A percentile compares a stretch with the other conserved stretches of the same genome.
These are phyloP conservation scores for Hesperophylax magnus DNA, from an alignment of 1,140 invertebrate species.

Conservation along the genomic window DNA sequence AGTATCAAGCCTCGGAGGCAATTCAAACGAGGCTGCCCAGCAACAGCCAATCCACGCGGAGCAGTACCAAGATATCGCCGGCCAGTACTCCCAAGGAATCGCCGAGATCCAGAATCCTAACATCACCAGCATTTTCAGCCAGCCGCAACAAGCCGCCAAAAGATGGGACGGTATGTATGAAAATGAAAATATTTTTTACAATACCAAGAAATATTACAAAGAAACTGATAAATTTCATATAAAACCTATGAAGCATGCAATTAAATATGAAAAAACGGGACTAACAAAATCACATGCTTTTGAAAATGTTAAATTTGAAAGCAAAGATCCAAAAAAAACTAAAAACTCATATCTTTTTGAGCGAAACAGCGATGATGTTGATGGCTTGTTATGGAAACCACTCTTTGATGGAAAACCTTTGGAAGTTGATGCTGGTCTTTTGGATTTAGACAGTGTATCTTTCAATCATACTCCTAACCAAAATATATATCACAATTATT, in stretches of 20 bases:
- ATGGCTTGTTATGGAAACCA: background rate
- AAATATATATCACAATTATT: background rate
- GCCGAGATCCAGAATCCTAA: conserved; percentile 64
- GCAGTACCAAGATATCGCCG: conserved; percentile 64
- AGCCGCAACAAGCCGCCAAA: conserved; percentile 64
- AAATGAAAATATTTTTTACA: conserved; percentile 8
- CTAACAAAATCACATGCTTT: background rate
- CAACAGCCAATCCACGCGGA: conserved; percentile 41
- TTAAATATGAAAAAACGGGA: background rate
- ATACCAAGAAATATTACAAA: background rate
- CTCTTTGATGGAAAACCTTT: background rate
- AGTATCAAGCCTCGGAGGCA: conserved; percentile 62
- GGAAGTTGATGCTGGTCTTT: background rate
- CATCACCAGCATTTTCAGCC: conserved; percentile 57
- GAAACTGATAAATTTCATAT: conserved; percentile 2
- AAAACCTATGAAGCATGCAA: background rate
- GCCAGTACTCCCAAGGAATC: conserved; percentile 69
- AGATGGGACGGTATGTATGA: conserved; percentile 68
- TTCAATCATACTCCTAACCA: background rate
- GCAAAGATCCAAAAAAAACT: too few species aligned
- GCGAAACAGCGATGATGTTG: background rate
- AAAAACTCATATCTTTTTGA: background rate
- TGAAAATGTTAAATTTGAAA: background rate
- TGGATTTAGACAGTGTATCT: background rate
- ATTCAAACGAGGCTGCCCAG: conserved; percentile 65